A percentile compares a stretch with the other conserved stretches of the same genome.
phyloP scores from a whole-genome alignment of 2,888 invertebrate species.

The Spatulosminthurus flaviceps region DNA sequence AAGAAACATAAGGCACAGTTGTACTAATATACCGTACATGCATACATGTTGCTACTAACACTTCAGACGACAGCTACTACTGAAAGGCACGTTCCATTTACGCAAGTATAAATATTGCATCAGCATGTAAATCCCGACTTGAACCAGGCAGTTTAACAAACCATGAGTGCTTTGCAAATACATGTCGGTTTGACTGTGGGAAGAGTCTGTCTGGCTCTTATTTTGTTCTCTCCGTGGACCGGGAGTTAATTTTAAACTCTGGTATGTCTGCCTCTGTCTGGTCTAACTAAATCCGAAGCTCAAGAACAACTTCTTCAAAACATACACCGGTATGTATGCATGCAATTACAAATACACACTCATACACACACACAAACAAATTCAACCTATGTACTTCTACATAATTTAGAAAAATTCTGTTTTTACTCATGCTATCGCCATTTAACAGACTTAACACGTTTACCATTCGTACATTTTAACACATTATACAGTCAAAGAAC shows the following conservation, averaged over 20 bases:
- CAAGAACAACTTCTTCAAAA: neutral
- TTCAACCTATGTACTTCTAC: too few relatives aligned
- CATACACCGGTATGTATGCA: neutral
- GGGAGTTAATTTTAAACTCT: slow-evolving; percentile 36
- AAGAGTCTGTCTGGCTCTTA: slow-evolving; percentile 18
- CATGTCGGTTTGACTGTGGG: too few relatives aligned
- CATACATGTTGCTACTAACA: too few relatives aligned
- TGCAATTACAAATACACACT: too few relatives aligned
- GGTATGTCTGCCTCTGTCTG: too few relatives aligned
- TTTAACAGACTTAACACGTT: slow-evolving; percentile 12
- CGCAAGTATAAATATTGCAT: neutral
- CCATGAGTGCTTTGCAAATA: neutral
- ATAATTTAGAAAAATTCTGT: neutral
- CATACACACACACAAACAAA: too few relatives aligned
- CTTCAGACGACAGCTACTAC: too few relatives aligned
- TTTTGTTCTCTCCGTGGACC: slow-evolving; percentile 11
- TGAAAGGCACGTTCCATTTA: neutral
- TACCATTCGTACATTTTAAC: slow-evolving; percentile 12
- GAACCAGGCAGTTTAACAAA: slow-evolving; percentile 10
- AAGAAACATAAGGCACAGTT: too few relatives aligned
- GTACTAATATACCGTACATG: too few relatives aligned
- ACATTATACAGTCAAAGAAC: neutral
- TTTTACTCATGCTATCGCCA: neutral
- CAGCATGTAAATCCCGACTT: neutral
- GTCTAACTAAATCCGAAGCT: slow-evolving; percentile 11